Evolutionary conservation across 2,113 vertebrate species (phyloP).

Genomic region (Meles meles): DNA sequence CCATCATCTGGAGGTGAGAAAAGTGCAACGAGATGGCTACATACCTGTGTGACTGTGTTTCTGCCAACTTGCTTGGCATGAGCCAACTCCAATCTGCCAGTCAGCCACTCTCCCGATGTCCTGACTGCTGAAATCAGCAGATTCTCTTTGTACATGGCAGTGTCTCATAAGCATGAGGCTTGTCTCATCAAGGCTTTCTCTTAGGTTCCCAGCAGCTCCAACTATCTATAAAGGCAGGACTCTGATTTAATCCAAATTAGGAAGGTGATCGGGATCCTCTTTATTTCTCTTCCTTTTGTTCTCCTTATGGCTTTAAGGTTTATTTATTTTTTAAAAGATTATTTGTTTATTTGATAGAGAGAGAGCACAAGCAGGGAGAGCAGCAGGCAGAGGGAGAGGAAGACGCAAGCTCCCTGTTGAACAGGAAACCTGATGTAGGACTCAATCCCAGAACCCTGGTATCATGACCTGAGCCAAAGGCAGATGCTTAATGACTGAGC

Average conservation of each 20-base stretch:
- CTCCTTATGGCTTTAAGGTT: not conserved
- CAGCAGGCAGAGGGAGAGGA: no score
- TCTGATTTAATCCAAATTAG: not conserved
- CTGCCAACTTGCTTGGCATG: not conserved
- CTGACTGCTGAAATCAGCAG: not conserved
- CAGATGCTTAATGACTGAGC: no score
- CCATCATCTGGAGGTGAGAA: not conserved
- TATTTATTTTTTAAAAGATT: not conserved
- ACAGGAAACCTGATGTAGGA: no score
- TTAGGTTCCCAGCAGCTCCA: not conserved
- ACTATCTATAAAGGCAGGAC: not conserved
- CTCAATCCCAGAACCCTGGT: no score
- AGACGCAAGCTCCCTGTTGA: no score
- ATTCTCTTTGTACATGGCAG: not conserved
- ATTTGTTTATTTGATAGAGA: not conserved
- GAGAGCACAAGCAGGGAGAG: no score
- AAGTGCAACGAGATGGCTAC: not conserved
- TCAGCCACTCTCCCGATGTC: not conserved
- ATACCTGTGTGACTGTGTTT: not conserved
- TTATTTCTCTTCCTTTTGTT: not conserved
- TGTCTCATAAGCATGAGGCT: not conserved
- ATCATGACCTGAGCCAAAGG: no score
- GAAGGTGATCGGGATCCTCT: not conserved
- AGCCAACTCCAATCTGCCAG: not conserved
- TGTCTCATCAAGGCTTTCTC: not conserved